phyloP scores from a whole-genome alignment of 2,888 invertebrate genomes.

The Hoplodrina ambigua region DNA sequence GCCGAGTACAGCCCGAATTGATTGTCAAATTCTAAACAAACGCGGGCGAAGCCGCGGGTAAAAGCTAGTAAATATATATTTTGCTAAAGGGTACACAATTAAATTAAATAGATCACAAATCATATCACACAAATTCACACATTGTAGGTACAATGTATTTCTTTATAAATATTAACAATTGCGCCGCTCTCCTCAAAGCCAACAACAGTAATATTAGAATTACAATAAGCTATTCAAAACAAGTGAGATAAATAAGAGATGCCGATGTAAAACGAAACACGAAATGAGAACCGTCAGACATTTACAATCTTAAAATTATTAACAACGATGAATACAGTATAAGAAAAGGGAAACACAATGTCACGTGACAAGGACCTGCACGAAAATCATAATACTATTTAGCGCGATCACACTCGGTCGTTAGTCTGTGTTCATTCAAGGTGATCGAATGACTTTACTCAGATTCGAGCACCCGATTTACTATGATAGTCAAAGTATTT shows the following conservation, averaged over 20 bases:
- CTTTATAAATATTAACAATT: constrained; percentile 20
- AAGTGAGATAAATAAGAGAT: constrained; percentile 7
- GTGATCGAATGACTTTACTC: too few species aligned
- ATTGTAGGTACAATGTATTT: constrained; percentile 38
- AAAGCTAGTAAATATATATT: constrained; percentile 47
- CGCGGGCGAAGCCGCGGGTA: too few species aligned
- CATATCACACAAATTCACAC: constrained; percentile 65
- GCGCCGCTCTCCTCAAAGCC: neutral
- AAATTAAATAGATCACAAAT: constrained; percentile 64
- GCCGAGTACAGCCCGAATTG: too few species aligned
- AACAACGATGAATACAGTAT: neutral
- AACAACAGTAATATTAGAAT: constrained; percentile 7
- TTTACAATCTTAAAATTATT: constrained; percentile 1
- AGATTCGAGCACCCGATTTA: too few species aligned
- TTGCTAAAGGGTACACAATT: constrained; percentile 53
- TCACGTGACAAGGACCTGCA: neutral
- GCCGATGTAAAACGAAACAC: neutral
- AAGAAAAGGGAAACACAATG: neutral
- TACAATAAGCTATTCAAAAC: neutral
- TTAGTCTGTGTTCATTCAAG: too few species aligned
- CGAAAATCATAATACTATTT: constrained; percentile 1
- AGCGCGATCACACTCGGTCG: too few species aligned
- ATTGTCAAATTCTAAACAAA: too few species aligned
- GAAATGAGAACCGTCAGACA: constrained; percentile 5
- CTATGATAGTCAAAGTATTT: too few species aligned